Conservation (phyloP, 2,888 invertebrate species). For the Thereva unica region DNA sequence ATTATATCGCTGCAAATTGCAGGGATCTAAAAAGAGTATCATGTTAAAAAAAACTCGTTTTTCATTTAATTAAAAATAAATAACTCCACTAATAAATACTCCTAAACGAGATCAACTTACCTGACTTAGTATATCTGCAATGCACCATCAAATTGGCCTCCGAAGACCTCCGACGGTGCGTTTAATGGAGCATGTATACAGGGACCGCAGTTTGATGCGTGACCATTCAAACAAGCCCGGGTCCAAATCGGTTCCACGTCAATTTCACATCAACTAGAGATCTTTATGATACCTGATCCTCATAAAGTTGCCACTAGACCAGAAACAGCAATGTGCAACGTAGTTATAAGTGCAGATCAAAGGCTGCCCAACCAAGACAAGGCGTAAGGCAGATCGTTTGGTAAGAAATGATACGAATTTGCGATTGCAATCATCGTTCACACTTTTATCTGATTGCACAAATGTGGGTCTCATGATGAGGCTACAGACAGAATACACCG, state of each 20-base stretch:
- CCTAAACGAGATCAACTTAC: too few species aligned
- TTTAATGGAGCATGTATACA: conserved; percentile 30
- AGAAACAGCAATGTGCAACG: not conserved
- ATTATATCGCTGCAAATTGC: too few species aligned
- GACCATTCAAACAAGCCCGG: conserved; percentile 29
- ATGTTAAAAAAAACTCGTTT: too few species aligned
- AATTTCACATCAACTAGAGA: conserved; percentile 32
- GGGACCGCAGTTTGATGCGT: conserved; percentile 22
- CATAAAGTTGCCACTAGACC: conserved; percentile 26
- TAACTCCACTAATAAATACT: too few species aligned
- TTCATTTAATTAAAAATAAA: too few species aligned
- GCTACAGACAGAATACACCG: conserved; percentile 7
- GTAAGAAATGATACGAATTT: conserved; percentile 23
- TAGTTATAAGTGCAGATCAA: too few species aligned
- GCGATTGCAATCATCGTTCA: conserved; percentile 32
- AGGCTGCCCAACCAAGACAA: too few species aligned
- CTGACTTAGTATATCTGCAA: too few species aligned
- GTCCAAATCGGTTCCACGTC: conserved; percentile 32
- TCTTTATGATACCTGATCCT: conserved; percentile 20
- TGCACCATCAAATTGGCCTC: too few species aligned
- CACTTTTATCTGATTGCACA: conserved; percentile 33
- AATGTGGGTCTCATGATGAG: conserved; percentile 35
- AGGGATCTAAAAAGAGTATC: too few species aligned
- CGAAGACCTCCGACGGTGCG: conserved; percentile 26
- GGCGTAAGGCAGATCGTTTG: not conserved